phyloP scores from a whole-genome alignment of 2,888 invertebrate species.

The Drosophila quasianomalipes region DNA sequence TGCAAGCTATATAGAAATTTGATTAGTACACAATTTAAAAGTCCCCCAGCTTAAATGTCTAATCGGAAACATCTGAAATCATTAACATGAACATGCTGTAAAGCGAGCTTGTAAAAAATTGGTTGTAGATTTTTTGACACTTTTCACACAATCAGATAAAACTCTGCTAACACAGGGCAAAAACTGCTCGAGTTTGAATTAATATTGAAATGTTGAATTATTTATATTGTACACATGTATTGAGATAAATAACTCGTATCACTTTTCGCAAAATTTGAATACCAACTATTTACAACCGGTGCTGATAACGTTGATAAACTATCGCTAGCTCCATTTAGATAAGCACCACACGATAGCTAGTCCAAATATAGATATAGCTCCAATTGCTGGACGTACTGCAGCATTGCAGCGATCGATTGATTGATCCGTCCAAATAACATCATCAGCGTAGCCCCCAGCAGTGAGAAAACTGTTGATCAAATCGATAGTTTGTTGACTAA shows the following conservation, averaged over 20 bases:
- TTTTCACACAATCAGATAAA: background rate
- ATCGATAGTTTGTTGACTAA: background rate
- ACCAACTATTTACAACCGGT: background rate
- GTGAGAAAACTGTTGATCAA: conserved; percentile 12
- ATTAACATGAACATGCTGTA: background rate
- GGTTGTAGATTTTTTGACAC: background rate
- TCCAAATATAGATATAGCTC: background rate
- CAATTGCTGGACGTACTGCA: conserved; percentile 9
- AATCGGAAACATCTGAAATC: background rate
- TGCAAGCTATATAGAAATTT: background rate
- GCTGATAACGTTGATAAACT: background rate
- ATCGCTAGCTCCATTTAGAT: background rate
- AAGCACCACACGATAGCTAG: conserved; percentile 8
- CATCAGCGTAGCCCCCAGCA: conserved; percentile 4
- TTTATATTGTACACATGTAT: background rate
- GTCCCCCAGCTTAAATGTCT: too few species aligned
- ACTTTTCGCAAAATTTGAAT: too few species aligned
- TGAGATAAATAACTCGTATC: background rate
- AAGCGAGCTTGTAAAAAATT: background rate
- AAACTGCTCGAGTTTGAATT: background rate
- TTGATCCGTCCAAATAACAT: conserved; percentile 58
- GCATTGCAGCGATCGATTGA: conserved; percentile 48
- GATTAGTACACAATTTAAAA: background rate
- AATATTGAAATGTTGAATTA: background rate
- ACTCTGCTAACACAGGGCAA: background rate